A percentile compares a stretch with the other conserved stretches of the same genome.
phyloP scores from a whole-genome alignment of 2,113 vertebrate genomes.

The Sander vitreus region DNA sequence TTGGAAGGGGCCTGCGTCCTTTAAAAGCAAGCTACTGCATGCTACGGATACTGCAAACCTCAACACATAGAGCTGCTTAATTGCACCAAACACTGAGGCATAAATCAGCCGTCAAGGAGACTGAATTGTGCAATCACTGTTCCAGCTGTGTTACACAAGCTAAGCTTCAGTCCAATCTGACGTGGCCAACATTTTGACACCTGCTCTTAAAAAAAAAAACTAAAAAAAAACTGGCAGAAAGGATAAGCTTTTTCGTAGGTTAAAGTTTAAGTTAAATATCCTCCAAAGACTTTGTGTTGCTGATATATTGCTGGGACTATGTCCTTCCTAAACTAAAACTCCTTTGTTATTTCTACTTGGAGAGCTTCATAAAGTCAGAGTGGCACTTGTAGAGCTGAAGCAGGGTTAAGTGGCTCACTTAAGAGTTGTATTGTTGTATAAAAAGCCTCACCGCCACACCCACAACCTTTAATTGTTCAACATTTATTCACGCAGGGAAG shows the following conservation, averaged over 20 bases:
- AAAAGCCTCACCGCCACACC: conserved; percentile 28
- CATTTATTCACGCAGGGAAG: conserved; percentile 36
- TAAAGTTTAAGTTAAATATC: conserved; percentile 18
- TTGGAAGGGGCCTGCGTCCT: not conserved
- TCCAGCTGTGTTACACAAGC: conserved; percentile 43
- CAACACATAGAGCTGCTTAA: conserved; percentile 5
- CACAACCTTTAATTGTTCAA: conserved; percentile 52
- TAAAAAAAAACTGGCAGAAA: not conserved
- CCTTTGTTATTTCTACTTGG: conserved; percentile 22
- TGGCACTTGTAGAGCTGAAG: conserved; percentile 9
- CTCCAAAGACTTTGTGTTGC: not conserved
- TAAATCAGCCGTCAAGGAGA: conserved; percentile 61
- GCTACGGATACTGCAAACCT: not conserved
- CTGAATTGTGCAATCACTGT: conserved; percentile 43
- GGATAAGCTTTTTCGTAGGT: conserved; percentile 3
- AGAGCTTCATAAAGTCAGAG: conserved; percentile 15
- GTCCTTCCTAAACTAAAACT: conserved; percentile 12
- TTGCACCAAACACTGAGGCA: conserved; percentile 11
- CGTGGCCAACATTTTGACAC: conserved; percentile 12
- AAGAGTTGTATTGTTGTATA: conserved; percentile 27
- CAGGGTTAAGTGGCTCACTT: conserved; percentile 41
- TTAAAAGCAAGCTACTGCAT: conserved; percentile 31
- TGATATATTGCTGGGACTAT: not conserved
- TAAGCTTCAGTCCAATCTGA: not conserved
- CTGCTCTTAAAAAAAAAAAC: conserved; percentile 4